Evolutionary conservation across 2,797 vertebrate species (phyloP).

Genomic region (Eutrigla gurnardus): DNA sequence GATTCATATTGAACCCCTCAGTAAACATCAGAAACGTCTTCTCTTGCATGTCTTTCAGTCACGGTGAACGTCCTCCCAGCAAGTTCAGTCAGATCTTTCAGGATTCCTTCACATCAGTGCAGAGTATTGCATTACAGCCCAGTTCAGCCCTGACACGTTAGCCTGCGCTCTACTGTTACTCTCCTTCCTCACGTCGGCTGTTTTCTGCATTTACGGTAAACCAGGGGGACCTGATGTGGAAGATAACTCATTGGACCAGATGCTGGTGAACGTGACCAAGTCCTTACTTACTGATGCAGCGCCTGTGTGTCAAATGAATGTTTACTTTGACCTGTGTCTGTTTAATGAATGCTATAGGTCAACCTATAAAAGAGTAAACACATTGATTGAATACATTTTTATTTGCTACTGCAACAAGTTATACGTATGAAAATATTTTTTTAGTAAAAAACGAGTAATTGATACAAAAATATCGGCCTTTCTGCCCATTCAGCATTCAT

Average conservation of each 20-base stretch:
- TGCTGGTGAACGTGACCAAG: background rate
- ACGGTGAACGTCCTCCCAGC: background rate
- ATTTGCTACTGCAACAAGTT: slow-evolving; percentile 41
- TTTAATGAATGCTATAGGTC: background rate
- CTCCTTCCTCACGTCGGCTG: slow-evolving; percentile 4
- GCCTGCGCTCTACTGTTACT: background rate
- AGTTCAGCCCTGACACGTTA: slow-evolving; percentile 25
- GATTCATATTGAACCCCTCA: background rate
- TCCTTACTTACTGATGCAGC: background rate
- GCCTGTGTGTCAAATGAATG: too few species aligned
- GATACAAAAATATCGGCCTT: slow-evolving; percentile 51
- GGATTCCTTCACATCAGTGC: slow-evolving; percentile 18
- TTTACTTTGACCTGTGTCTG: background rate
- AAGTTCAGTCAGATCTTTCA: background rate
- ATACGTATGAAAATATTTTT: slow-evolving; percentile 68
- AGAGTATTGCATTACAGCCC: slow-evolving; percentile 13
- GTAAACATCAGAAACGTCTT: background rate
- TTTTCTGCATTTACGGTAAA: background rate
- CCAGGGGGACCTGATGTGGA: background rate
- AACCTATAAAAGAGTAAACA: background rate
- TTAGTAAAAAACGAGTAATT: slow-evolving; percentile 8
- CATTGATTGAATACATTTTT: slow-evolving; percentile 34
- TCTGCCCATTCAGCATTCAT: slow-evolving; percentile 49
- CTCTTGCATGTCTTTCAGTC: background rate
- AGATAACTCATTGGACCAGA: background rate